Evolutionary conservation across 2,113 vertebrate species (phyloP).

Genomic region (Chamaea fasciata): DNA sequence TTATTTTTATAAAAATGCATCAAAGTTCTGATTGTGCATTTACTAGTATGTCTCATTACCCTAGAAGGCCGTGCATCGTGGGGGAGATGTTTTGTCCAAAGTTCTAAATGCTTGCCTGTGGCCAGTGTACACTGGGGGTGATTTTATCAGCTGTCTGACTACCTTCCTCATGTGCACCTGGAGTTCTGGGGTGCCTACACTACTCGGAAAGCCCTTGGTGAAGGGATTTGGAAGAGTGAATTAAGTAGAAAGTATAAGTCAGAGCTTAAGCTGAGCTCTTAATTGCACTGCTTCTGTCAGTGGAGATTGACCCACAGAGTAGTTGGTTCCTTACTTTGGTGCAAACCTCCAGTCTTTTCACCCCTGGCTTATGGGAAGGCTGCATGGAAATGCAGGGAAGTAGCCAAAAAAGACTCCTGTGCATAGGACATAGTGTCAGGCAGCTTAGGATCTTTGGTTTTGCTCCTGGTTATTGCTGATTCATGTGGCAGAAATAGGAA

Average conservation of each 20-base stretch:
- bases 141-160: not conserved
- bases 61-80: rapidly evolving
- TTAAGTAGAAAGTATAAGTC: slow-evolving; percentile 29
- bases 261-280: slow-evolving; percentile 30
- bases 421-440: rapidly evolving
- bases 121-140: not conserved
- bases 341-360: not conserved
- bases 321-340: not conserved
- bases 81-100: not conserved
- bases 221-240: slow-evolving; percentile 13
- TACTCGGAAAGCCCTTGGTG: not conserved
- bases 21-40: not conserved
- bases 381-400: not conserved
- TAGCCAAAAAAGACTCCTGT: not conserved
- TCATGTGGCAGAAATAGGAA: not conserved
- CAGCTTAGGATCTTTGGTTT: not conserved
- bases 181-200: not conserved
- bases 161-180: not conserved
- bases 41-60: not conserved
- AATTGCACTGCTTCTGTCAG: slow-evolving; percentile 2
- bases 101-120: not conserved
- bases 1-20: not conserved
- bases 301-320: not conserved
- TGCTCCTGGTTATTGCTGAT: not conserved
- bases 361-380: not conserved